Conservation (phyloP, 2,113 vertebrate species). For the Salvelinus sp. region DNA sequence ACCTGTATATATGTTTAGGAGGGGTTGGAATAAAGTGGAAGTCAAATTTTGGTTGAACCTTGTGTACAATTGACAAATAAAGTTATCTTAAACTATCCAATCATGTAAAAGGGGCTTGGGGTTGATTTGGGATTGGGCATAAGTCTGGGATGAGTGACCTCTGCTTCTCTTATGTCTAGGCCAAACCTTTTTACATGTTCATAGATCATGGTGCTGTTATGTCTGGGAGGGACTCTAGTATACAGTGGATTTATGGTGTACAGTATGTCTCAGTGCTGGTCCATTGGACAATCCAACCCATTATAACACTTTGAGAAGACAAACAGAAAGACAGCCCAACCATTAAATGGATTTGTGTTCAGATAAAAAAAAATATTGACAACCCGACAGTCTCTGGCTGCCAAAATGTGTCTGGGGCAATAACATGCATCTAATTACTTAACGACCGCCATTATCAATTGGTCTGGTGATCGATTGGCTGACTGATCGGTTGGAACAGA, state of each 20-base stretch:
- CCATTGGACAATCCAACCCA: not conserved
- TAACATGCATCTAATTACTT: conserved; percentile 21
- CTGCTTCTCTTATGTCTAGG: no score
- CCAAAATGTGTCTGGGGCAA: not conserved
- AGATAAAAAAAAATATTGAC: conserved; percentile 13
- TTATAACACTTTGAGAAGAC: not conserved
- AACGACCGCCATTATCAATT: conserved; percentile 5
- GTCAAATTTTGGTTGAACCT: no score
- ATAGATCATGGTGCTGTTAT: not conserved
- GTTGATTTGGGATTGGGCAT: no score
- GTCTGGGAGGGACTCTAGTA: not conserved
- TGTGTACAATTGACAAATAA: no score
- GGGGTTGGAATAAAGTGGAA: no score
- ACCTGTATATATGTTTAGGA: no score
- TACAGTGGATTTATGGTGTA: not conserved
- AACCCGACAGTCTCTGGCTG: not conserved
- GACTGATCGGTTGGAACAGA: conserved; percentile 6
- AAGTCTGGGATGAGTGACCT: no score
- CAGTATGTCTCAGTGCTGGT: not conserved
- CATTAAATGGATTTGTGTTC: conserved; percentile 7
- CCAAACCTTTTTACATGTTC: no score
- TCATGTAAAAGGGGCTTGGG: no score
- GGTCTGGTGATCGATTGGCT: conserved; percentile 15
- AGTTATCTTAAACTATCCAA: no score
- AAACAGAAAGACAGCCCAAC: not conserved